Evolutionary conservation across 2,888 invertebrate genomes (phyloP).

Genomic region (Andrena bicolor): DNA sequence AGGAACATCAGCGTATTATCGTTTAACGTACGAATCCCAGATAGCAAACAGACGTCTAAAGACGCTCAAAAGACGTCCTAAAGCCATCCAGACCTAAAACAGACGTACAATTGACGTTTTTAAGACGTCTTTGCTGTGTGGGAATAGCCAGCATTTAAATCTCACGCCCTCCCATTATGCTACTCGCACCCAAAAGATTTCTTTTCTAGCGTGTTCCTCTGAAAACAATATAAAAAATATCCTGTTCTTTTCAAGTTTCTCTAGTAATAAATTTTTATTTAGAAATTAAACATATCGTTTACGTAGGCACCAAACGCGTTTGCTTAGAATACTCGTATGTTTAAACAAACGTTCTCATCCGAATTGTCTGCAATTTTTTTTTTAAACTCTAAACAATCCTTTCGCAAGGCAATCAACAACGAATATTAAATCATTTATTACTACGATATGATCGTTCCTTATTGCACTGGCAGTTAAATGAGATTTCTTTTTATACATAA

Average conservation of each 20-base stretch:
- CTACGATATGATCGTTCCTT: not conserved
- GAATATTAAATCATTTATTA: not conserved
- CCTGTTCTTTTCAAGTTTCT: not conserved
- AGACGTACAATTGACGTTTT: not conserved
- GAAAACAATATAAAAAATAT: slow-evolving; percentile 9
- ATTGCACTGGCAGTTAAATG: not conserved
- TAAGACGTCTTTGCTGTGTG: not conserved
- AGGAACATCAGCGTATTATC: slow-evolving; percentile 8
- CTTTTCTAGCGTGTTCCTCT: not conserved
- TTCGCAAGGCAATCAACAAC: too few species aligned
- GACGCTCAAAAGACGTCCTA: too few species aligned
- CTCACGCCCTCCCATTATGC: not conserved
- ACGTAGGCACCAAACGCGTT: not conserved
- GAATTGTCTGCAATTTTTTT: not conserved
- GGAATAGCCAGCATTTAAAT: not conserved
- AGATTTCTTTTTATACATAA: not conserved
- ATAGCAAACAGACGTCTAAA: too few species aligned
- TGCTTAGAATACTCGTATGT: slow-evolving; percentile 6
- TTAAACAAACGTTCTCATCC: not conserved
- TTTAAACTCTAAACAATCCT: not conserved
- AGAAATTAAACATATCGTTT: slow-evolving; percentile 8
- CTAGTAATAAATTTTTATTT: not conserved
- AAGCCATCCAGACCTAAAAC: too few species aligned
- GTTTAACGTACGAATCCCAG: too few species aligned
- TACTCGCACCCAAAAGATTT: not conserved